Base-by-base conservation (phyloP, 2,113 vertebrate genomes). In the Glaucomys volans region DNA sequence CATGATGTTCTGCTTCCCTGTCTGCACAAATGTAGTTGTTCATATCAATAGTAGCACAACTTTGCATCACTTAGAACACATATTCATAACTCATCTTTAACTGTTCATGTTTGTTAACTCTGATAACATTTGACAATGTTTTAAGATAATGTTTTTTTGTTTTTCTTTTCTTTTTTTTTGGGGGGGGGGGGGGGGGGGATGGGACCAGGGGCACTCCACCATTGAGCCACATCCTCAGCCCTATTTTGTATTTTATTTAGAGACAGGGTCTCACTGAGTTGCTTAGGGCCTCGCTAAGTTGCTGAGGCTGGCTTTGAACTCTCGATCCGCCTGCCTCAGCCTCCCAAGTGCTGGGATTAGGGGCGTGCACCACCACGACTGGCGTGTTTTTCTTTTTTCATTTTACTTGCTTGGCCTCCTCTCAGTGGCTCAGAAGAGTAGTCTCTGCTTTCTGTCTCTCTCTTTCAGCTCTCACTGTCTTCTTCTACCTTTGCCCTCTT, bases 11-110 rank as follows among this genome's bases (percentile, higher is more conserved):
- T 94, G n/a, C 30, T 72, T 96, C 13, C 24, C n/a, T 82, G 35
- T 81, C 47, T 90, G 64, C 40, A 92, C 47, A 95, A 94, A 94
- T 83, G 52, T 14, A 67, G 52, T 64, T 92, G 12, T 72, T 96
- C 87, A 50, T 94, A 50, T 76, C 28, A 90, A 74, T 35, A 82
- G 28, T 80, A 62, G 14, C 57, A 57, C 67, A 84, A 32, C 28
- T 67, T 67, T 84, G 35, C 30, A 47, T 88, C 81, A 32, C 52
- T 90, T 81, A 81, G 69, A 92, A 81, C 72, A 90, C 77, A 95
- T 37, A 85, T 35, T 54, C 95, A 44, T 81, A 42, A 88, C 12
- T 88, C 50, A 59, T 72, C 50, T 96, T 93, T 89, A 79, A 13
- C n/a, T 89, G 52, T 54, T 20, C 42, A 37, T 90, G 80, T 90